phyloP scores from a whole-genome alignment of 1,140 invertebrate species.

The Galleria mellonella region DNA sequence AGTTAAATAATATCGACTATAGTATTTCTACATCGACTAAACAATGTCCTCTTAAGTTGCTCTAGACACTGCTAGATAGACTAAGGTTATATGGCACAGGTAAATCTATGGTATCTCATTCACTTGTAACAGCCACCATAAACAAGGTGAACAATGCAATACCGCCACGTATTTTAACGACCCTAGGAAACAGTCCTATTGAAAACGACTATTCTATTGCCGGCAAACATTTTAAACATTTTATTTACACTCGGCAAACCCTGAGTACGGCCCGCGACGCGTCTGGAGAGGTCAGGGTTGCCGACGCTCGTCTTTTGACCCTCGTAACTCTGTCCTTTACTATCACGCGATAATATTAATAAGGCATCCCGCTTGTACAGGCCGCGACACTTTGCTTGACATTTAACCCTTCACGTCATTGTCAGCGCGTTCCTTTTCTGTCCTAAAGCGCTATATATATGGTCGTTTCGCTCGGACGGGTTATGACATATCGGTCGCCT shows the following conservation, averaged over 20 bases:
- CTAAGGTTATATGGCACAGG: too few relatives aligned
- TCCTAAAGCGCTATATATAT: conserved; percentile 18
- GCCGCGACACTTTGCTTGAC: conserved; percentile 67
- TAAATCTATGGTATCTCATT: neutral
- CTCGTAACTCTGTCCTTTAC: conserved; percentile 33
- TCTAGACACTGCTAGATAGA: too few relatives aligned
- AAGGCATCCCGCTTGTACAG: conserved; percentile 43
- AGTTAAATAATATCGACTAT: too few relatives aligned
- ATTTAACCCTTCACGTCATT: conserved; percentile 69
- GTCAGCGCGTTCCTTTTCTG: conserved; percentile 45
- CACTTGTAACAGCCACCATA: conserved; percentile 7
- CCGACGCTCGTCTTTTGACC: conserved; percentile 69
- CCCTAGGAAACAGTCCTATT: conserved; percentile 12
- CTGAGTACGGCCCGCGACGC: conserved; percentile 48
- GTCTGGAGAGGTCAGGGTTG: conserved; percentile 65
- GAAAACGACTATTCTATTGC: conserved; percentile 25
- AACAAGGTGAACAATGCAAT: conserved; percentile 30
- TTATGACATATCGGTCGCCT: conserved; percentile 72
- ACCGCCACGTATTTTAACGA: conserved; percentile 39
- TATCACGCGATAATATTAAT: conserved; percentile 29
- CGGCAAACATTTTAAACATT: conserved; percentile 36
- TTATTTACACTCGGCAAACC: conserved; percentile 29
- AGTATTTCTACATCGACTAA: too few relatives aligned
- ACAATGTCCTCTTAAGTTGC: too few relatives aligned
- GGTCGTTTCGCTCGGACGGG: conserved; percentile 54